These are phyloP conservation scores for Tenthredo mesomela DNA, from an alignment of 2,888 invertebrate genomes.

Conservation along the genomic window DNA sequence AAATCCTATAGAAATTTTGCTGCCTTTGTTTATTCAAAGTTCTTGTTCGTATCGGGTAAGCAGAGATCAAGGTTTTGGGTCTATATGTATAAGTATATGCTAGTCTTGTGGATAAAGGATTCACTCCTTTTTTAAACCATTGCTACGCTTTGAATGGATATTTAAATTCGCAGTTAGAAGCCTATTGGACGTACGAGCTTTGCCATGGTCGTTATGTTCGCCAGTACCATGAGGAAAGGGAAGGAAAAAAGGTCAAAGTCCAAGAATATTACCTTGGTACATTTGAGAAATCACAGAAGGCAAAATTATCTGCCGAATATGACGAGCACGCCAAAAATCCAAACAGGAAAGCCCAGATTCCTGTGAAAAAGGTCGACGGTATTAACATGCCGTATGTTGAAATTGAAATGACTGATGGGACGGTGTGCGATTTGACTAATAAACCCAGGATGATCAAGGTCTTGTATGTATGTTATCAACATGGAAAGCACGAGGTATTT, in stretches of 20 bases:
- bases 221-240: constrained; percentile 97
- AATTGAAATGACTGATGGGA: constrained; percentile 93
- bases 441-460: constrained; percentile 90
- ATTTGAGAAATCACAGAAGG: constrained; percentile 85
- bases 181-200: constrained; percentile 98
- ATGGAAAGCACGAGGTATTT: constrained; percentile 95
- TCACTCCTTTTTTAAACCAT: not conserved
- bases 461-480: constrained; percentile 92
- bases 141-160: not conserved
- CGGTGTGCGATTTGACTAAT: constrained; percentile 94
- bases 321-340: constrained; percentile 80
- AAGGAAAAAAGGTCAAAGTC: constrained; percentile 89
- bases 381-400: constrained; percentile 92
- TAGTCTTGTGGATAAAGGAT: not conserved
- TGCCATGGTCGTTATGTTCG: constrained; percentile 95
- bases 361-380: constrained; percentile 91
- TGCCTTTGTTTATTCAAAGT: constrained; percentile 87
- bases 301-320: constrained; percentile 80
- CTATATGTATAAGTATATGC: not conserved
- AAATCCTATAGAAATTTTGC: constrained; percentile 88
- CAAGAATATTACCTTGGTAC: constrained; percentile 93
- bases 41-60: constrained; percentile 89
- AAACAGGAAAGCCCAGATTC: constrained; percentile 78
- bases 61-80: not conserved
- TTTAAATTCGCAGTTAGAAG: constrained; percentile 83